These are phyloP conservation scores for Loriculus beryllinus DNA, from an alignment of 2,797 vertebrate genomes.

Conservation along the genomic window DNA sequence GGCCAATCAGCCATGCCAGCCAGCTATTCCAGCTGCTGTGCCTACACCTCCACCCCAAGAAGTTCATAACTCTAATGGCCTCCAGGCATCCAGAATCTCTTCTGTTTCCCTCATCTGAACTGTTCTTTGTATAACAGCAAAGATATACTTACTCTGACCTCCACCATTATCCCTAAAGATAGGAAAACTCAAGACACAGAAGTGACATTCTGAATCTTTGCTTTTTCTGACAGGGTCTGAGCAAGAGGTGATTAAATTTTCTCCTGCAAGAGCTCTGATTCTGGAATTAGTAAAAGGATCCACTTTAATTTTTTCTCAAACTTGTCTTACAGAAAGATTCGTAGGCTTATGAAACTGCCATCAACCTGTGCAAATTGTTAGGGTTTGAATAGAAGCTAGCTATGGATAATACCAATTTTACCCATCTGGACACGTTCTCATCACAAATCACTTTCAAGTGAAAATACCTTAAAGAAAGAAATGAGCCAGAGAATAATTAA, in stretches of 20 bases:
- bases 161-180: background rate
- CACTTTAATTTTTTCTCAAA: background rate
- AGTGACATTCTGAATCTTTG: background rate
- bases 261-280: background rate
- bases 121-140: background rate
- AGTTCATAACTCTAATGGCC: background rate
- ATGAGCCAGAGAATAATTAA: background rate
- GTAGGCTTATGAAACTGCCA: background rate
- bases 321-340: background rate
- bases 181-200: background rate
- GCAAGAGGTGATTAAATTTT: background rate
- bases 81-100: background rate
- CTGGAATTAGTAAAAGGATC: background rate
- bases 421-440: background rate
- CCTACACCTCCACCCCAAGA: background rate
- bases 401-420: background rate
- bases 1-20: background rate
- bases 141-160: background rate
- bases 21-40: background rate
- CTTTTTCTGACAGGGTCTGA: background rate
- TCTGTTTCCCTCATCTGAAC: background rate
- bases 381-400: background rate
- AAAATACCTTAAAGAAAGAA: background rate
- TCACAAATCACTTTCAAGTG: background rate
- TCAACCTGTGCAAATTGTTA: background rate